Percentiles rank a stretch among this genome's conserved stretches.
Conservation (phyloP, 2,888 invertebrate genomes). For the Strigamia crassipes region DNA sequence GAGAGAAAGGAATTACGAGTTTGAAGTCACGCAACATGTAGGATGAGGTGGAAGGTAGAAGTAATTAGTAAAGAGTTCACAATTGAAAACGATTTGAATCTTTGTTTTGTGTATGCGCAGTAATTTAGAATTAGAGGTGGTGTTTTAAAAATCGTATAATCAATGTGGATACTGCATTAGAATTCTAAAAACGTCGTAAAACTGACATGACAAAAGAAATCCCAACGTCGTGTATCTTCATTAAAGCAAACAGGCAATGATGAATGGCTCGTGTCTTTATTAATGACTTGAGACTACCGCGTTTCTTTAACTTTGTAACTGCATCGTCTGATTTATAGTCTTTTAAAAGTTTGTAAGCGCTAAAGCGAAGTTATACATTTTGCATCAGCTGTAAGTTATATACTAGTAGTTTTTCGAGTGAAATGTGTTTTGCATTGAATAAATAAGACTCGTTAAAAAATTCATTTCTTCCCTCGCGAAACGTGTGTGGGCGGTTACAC, state of each 20-base stretch:
- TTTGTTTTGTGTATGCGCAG: background rate
- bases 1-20: background rate
- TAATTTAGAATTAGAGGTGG: background rate
- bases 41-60: background rate
- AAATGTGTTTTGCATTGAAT: slow-evolving; percentile 40
- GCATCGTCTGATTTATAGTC: slow-evolving; percentile 27
- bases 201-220: slow-evolving; percentile 24
- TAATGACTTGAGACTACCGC: slow-evolving; percentile 25
- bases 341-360: slow-evolving; percentile 37
- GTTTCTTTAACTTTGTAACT: slow-evolving; percentile 32
- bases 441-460: slow-evolving; percentile 42
- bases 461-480: slow-evolving; percentile 34
- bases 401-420: slow-evolving; percentile 35
- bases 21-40: background rate
- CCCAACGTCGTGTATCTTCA: slow-evolving; percentile 25
- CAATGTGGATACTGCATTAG: background rate
- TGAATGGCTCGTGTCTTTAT: slow-evolving; percentile 32
- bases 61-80: slow-evolving; percentile 15
- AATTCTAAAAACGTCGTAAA: slow-evolving; percentile 10
- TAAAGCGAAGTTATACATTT: slow-evolving; percentile 41
- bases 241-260: slow-evolving; percentile 37
- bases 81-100: background rate
- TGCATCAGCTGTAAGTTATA: slow-evolving; percentile 42
- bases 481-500: slow-evolving; percentile 37
- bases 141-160: background rate